These are phyloP conservation scores for Acleris holmiana DNA, from an alignment of 2,888 invertebrate species.

Conservation along the genomic window DNA sequence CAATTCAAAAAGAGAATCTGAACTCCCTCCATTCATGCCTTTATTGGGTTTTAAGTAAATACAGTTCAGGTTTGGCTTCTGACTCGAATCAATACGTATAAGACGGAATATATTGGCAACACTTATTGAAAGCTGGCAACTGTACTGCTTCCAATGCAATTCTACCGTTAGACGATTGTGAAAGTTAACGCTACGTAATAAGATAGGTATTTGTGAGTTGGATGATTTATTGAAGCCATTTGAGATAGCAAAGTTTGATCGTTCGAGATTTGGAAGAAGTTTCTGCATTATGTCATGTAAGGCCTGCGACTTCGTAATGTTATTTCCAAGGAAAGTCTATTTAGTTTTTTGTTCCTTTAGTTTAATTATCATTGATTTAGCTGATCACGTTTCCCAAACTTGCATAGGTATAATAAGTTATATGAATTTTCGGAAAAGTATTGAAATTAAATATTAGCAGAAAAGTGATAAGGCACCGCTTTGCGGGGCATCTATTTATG, in stretches of 20 bases:
- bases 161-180: not conserved
- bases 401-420: too few species aligned
- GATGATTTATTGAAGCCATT: conserved; percentile 2
- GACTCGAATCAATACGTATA: conserved; percentile 14
- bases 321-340: too few species aligned
- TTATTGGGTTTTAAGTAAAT: not conserved
- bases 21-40: not conserved
- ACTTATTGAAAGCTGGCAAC: conserved; percentile 13
- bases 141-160: conserved; percentile 9
- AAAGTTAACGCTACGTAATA: not conserved
- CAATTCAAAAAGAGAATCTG: not conserved
- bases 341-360: too few species aligned
- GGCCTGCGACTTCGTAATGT: too few species aligned
- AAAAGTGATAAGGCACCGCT: too few species aligned
- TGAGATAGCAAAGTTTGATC: conserved; percentile 6
- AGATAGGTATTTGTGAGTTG: not conserved
- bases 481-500: too few species aligned
- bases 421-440: too few species aligned
- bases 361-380: too few species aligned
- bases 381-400: too few species aligned
- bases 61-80: conserved; percentile 4
- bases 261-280: conserved; percentile 2
- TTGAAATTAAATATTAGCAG: too few species aligned
- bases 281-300: not conserved
- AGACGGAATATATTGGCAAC: conserved; percentile 9